These are phyloP conservation scores for Aurelia coerulea DNA, from an alignment of 30 jellyfish, hydroid and myxozoan species.

Conservation along the genomic window DNA sequence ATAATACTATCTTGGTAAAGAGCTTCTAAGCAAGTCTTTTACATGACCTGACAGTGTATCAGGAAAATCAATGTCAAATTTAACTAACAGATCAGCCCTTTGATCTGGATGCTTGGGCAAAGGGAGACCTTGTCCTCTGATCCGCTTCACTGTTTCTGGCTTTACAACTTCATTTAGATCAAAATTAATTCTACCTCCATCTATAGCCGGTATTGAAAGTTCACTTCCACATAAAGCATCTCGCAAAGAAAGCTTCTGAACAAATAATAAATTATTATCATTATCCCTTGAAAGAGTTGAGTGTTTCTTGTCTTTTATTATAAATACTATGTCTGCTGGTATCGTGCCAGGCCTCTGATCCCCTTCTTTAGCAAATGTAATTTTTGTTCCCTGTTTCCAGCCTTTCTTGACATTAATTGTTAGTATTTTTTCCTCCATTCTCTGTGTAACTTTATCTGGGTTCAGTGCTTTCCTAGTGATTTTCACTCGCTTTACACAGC, in stretches of 20 bases:
- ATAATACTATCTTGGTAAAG: slow-evolving; percentile 41
- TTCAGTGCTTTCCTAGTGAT: slow-evolving; percentile 69
- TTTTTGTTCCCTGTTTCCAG: slow-evolving; percentile 95
- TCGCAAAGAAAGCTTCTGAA: slow-evolving; percentile 62
- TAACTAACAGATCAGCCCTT: slow-evolving; percentile 51
- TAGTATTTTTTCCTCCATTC: slow-evolving; percentile 62
- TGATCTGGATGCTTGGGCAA: slow-evolving; percentile 72
- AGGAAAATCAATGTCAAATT: slow-evolving; percentile 75
- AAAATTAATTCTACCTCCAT: slow-evolving; percentile 33
- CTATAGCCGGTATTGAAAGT: slow-evolving; percentile 55
- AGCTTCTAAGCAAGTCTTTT: slow-evolving; percentile 51
- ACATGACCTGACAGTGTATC: slow-evolving; percentile 41
- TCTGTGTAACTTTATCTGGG: slow-evolving; percentile 51
- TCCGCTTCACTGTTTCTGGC: slow-evolving; percentile 56
- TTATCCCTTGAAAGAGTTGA: slow-evolving; percentile 63
- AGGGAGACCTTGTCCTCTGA: slow-evolving; percentile 89
- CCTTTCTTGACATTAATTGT: slow-evolving; percentile 85
- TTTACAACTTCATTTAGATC: slow-evolving; percentile 45
- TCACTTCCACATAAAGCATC: slow-evolving; percentile 92
- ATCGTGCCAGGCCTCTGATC: slow-evolving; percentile 82
- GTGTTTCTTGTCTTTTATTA: slow-evolving; percentile 72
- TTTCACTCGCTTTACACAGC: slow-evolving; percentile 80
- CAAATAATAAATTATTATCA: slow-evolving; percentile 65
- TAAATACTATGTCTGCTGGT: slow-evolving; percentile 84
- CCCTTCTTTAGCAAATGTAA: slow-evolving; percentile 84